A percentile compares a stretch with the other conserved stretches of the same genome.
Conservation (phyloP, 2,797 vertebrate genomes). For the Tauraco hartlaubi region DNA sequence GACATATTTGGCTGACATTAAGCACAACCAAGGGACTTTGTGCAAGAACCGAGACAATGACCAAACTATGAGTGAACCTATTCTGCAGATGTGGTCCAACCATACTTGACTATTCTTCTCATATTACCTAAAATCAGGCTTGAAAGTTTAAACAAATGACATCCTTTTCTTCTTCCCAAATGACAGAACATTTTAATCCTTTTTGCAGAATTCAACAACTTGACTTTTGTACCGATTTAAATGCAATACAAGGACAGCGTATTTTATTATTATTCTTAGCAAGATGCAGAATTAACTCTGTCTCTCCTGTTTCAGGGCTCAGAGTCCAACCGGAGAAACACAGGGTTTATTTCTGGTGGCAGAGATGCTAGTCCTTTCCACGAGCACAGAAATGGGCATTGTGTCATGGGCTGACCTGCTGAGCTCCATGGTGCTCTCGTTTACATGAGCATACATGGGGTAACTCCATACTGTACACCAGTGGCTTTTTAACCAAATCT, state of each 20-base stretch:
- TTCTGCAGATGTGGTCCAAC: conserved; percentile 11
- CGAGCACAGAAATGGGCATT: background rate
- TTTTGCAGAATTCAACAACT: background rate
- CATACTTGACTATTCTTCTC: background rate
- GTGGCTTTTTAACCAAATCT: background rate
- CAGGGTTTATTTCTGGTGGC: background rate
- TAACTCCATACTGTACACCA: background rate
- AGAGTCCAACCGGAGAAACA: background rate
- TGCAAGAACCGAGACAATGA: background rate
- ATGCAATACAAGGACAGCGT: background rate
- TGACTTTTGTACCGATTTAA: background rate
- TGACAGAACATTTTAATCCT: background rate
- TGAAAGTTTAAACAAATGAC: background rate
- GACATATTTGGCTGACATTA: background rate
- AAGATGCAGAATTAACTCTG: background rate
- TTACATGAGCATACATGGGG: fast-evolving
- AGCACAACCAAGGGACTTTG: conserved; percentile 23
- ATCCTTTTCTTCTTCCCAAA: background rate
- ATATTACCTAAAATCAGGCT: background rate
- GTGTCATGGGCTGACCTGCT: background rate
- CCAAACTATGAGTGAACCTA: background rate
- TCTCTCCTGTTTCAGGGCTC: background rate
- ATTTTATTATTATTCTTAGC: background rate
- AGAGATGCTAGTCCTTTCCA: background rate
- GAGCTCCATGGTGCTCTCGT: background rate